phyloP scores from a whole-genome alignment of 2,113 vertebrate species.

The Lycaon pictus region DNA sequence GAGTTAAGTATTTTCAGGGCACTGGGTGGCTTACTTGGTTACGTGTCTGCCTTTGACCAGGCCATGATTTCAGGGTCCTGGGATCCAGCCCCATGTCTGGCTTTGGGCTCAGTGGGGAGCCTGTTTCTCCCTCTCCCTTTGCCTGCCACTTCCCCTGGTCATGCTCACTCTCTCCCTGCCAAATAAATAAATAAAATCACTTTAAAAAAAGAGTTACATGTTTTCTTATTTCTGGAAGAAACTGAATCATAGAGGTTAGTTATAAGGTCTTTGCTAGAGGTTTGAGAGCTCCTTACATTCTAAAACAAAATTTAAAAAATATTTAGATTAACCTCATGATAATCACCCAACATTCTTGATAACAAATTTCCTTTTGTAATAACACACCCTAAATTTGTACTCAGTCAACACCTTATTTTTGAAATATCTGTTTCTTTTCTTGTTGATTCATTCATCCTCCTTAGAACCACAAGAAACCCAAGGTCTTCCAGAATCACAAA shows the following conservation, averaged over 20 bases:
- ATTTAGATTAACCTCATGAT: neutral
- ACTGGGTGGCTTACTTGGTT: too few relatives aligned
- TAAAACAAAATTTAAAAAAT: conserved; percentile 36
- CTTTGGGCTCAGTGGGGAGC: too few relatives aligned
- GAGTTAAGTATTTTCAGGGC: neutral
- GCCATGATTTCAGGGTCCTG: too few relatives aligned
- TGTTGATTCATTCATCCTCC: neutral
- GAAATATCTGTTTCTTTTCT: neutral
- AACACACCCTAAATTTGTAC: neutral
- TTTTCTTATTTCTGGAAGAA: neutral
- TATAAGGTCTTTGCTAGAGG: neutral
- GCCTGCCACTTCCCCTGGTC: too few relatives aligned
- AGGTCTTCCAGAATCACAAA: neutral
- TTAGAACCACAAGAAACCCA: neutral
- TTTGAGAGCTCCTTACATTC: neutral
- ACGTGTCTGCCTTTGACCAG: too few relatives aligned
- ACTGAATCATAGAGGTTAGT: neutral
- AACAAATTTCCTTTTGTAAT: neutral
- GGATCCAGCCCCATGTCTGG: too few relatives aligned
- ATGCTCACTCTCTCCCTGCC: too few relatives aligned
- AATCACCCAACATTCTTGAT: neutral
- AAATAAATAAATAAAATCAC: too few relatives aligned
- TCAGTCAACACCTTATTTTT: neutral
- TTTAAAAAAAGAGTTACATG: neutral
- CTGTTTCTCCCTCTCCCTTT: too few relatives aligned